Conservation (phyloP, 2,888 invertebrate genomes). For the Unio delphinus region DNA sequence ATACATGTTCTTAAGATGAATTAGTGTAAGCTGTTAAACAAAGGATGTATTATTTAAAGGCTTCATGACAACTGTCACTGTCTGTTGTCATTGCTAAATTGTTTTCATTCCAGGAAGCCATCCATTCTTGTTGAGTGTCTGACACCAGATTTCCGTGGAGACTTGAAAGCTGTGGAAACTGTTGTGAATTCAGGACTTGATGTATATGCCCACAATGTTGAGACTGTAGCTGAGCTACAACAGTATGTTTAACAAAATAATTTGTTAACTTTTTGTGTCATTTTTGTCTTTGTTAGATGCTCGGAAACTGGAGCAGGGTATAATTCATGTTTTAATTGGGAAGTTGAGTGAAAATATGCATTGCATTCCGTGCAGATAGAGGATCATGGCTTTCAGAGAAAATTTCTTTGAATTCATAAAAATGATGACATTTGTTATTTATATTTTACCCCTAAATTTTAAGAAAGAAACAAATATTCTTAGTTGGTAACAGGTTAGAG, state of each 20-base stretch:
- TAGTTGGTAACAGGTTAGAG: no score
- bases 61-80: no score
- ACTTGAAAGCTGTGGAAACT: slow-evolving; percentile 80
- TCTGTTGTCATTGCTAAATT: no score
- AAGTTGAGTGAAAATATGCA: neutral
- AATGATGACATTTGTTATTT: no score
- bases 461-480: no score
- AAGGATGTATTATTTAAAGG: no score
- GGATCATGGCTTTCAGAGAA: no score
- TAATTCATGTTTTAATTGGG: neutral
- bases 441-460: no score
- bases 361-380: neutral
- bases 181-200: slow-evolving; percentile 90
- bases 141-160: slow-evolving; percentile 95
- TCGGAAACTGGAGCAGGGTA: neutral
- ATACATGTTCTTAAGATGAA: no score
- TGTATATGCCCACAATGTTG: slow-evolving; percentile 98
- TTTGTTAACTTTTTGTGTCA: no score
- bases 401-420: no score
- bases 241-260: slow-evolving; percentile 72
- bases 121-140: slow-evolving; percentile 95
- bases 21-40: no score
- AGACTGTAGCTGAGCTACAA: slow-evolving; percentile 93
- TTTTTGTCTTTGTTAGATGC: neutral
- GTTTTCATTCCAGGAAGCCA: slow-evolving; percentile 68